A percentile compares a stretch with the other conserved stretches of the same genome.
phyloP scores from a whole-genome alignment of 2,113 vertebrate genomes.

The Hyperoodon ampullatus region DNA sequence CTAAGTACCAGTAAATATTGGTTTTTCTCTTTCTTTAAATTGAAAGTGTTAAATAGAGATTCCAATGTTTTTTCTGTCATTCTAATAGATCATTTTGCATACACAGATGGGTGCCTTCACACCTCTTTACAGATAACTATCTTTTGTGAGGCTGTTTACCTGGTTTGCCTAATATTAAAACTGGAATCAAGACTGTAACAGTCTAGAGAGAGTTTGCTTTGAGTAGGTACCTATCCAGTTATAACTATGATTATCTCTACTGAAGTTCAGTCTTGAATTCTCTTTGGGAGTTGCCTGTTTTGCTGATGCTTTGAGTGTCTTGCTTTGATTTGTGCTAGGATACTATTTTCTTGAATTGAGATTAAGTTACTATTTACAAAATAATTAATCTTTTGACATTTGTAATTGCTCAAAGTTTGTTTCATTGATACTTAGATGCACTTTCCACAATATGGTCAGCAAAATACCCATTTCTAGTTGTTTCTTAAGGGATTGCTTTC shows the following conservation, averaged over 20 bases:
- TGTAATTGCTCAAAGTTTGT: constrained; percentile 7
- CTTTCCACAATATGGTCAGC: neutral
- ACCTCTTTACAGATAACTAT: neutral
- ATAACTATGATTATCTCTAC: neutral
- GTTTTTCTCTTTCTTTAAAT: neutral
- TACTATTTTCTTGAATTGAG: constrained; percentile 19
- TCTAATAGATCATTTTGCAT: neutral
- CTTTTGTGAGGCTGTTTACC: neutral
- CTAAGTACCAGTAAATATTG: neutral
- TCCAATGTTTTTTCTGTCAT: neutral
- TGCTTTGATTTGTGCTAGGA: neutral
- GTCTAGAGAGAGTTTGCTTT: neutral
- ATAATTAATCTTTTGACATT: neutral
- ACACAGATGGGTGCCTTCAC: fast-evolving
- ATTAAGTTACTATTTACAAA: neutral
- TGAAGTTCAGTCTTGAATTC: neutral
- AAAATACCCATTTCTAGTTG: neutral
- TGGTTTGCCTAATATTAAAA: neutral
- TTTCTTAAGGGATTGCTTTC: neutral
- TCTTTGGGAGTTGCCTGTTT: neutral
- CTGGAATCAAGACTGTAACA: neutral
- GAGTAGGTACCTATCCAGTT: neutral
- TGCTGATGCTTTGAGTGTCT: neutral
- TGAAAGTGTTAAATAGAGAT: neutral
- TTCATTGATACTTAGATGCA: neutral